Conservation (phyloP, 2,888 invertebrate genomes). For the Notocelia uddmanniana region DNA sequence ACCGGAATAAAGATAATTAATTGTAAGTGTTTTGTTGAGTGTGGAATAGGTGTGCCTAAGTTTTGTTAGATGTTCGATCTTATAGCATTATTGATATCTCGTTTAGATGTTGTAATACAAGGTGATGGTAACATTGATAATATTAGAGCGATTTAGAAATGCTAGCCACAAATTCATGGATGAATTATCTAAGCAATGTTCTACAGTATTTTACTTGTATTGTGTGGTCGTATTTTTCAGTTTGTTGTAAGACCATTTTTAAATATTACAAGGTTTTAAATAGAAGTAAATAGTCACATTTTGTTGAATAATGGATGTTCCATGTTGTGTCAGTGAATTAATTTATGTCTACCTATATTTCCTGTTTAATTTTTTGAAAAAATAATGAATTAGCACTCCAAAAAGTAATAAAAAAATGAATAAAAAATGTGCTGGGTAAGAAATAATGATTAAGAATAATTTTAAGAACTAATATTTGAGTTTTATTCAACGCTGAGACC, state of each 20-base stretch:
- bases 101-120: slow-evolving; percentile 35
- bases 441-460: slow-evolving; percentile 73
- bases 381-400: slow-evolving; percentile 56
- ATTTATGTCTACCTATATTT: slow-evolving; percentile 51
- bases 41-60: slow-evolving; percentile 36
- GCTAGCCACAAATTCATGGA: slow-evolving; percentile 34
- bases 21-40: slow-evolving; percentile 33
- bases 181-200: slow-evolving; percentile 15
- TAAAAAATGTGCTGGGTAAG: slow-evolving; percentile 64
- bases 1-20: slow-evolving; percentile 29
- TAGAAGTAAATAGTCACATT: slow-evolving; percentile 29
- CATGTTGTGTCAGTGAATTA: slow-evolving; percentile 26
- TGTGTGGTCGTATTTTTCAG: slow-evolving; percentile 32
- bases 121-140: slow-evolving; percentile 31
- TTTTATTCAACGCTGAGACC: slow-evolving; percentile 65
- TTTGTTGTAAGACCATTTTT: slow-evolving; percentile 20
- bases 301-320: slow-evolving; percentile 29
- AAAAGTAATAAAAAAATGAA: slow-evolving; percentile 50
- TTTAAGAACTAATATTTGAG: slow-evolving; percentile 68
- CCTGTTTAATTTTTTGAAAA: slow-evolving; percentile 52
- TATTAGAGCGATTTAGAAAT: slow-evolving; percentile 34
- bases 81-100: slow-evolving; percentile 32
- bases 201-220: slow-evolving; percentile 39
- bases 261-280: slow-evolving; percentile 16
- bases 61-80: slow-evolving; percentile 38